Conservation (phyloP, 1,140 invertebrate species). For the Lerema accius region DNA sequence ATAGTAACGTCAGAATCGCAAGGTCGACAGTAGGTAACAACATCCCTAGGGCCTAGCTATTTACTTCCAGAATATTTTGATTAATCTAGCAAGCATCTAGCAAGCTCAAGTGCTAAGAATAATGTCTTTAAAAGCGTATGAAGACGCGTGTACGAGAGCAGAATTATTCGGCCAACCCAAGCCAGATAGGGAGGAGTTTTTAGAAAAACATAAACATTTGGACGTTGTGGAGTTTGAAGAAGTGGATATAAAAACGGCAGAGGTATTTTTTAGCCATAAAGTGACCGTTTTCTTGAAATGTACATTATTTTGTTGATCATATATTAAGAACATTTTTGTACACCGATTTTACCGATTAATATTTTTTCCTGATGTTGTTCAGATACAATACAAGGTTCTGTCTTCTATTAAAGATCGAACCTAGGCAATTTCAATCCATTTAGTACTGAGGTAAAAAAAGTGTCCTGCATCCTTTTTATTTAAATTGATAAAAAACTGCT, state of each 20-base stretch:
- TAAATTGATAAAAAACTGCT: too few species aligned
- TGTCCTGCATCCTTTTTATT: too few species aligned
- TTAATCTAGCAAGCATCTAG: constrained; percentile 9
- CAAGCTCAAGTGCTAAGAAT: background rate
- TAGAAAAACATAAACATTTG: constrained; percentile 79
- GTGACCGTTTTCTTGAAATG: too few species aligned
- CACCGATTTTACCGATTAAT: too few species aligned
- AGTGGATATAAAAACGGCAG: constrained; percentile 80
- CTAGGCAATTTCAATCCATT: too few species aligned
- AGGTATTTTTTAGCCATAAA: constrained; percentile 52
- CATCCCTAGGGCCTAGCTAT: constrained; percentile 6
- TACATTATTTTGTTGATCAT: too few species aligned
- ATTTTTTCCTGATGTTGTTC: too few species aligned
- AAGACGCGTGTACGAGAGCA: constrained; percentile 88
- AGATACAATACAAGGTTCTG: too few species aligned
- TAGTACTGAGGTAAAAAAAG: too few species aligned
- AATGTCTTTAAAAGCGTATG: constrained; percentile 86
- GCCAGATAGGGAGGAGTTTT: constrained; percentile 86
- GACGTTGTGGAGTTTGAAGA: constrained; percentile 75
- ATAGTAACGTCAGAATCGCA: constrained; percentile 22
- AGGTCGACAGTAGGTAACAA: constrained; percentile 17
- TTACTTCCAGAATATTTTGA: constrained; percentile 19
- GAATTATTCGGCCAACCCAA: constrained; percentile 87
- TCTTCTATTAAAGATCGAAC: too few species aligned
- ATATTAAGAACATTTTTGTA: too few species aligned